phyloP scores from a whole-genome alignment of 2,888 invertebrate genomes.

The Tyria jacobaeae region DNA sequence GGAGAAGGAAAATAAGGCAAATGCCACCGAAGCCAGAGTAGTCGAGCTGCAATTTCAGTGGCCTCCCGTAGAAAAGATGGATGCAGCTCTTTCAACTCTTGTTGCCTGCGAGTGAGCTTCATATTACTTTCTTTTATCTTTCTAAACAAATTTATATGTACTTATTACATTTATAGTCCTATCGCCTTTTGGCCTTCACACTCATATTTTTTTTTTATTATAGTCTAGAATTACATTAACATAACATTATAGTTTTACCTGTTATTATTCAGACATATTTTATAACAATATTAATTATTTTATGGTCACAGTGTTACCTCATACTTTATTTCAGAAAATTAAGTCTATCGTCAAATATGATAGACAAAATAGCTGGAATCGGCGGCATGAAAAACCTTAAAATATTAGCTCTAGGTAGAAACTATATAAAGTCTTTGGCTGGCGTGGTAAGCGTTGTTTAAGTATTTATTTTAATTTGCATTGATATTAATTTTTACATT shows the following conservation, averaged over 20 bases:
- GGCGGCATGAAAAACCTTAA: slow-evolving; percentile 93
- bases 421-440: slow-evolving; percentile 94
- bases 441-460: slow-evolving; percentile 89
- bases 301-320: too few relatives aligned
- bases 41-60: slow-evolving; percentile 95
- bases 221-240: too few relatives aligned
- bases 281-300: too few relatives aligned
- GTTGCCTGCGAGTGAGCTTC: slow-evolving; percentile 88
- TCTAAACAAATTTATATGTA: too few relatives aligned
- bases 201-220: too few relatives aligned
- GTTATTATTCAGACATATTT: too few relatives aligned
- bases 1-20: slow-evolving; percentile 91
- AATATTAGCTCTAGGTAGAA: slow-evolving; percentile 94
- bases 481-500: too few relatives aligned
- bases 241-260: too few relatives aligned
- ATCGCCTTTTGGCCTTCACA: too few relatives aligned
- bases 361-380: slow-evolving; percentile 96
- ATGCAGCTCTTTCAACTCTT: slow-evolving; percentile 92
- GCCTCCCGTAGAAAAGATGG: slow-evolving; percentile 98
- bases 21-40: slow-evolving; percentile 89
- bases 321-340: slow-evolving; percentile 93
- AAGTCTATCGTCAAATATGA: slow-evolving; percentile 96
- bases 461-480: too few relatives aligned
- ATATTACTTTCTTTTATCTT: too few relatives aligned
- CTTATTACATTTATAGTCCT: too few relatives aligned